Percentiles rank a stretch among this genome's conserved stretches.
phyloP scores from a whole-genome alignment of 2,797 vertebrate genomes.

The Acanthurus lineatus region DNA sequence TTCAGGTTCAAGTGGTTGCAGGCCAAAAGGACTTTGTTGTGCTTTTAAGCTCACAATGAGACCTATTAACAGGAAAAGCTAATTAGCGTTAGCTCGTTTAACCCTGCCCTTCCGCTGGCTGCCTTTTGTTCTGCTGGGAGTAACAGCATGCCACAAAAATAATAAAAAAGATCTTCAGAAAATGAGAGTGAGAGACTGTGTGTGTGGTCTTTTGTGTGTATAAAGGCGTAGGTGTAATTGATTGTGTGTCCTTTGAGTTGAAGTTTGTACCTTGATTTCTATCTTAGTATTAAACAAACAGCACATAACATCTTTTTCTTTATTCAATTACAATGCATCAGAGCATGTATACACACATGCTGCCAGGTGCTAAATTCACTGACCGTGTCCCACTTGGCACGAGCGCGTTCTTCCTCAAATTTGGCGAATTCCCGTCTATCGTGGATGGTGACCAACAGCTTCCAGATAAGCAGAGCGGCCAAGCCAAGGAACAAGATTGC shows the following conservation, averaged over 20 bases:
- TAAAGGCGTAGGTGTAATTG: neutral
- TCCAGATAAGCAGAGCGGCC: slow-evolving; percentile 95
- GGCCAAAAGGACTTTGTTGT: slow-evolving; percentile 52
- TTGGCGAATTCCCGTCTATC: slow-evolving; percentile 96
- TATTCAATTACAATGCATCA: neutral
- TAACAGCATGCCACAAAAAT: slow-evolving; percentile 80
- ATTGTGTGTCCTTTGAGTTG: neutral
- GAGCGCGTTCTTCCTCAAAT: slow-evolving; percentile 95
- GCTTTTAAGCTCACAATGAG: slow-evolving; percentile 57
- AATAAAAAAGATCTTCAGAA: slow-evolving; percentile 73
- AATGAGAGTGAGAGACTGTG: slow-evolving; percentile 25
- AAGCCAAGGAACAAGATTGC: slow-evolving; percentile 95
- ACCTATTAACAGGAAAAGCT: slow-evolving; percentile 76
- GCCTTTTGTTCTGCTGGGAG: slow-evolving; percentile 80
- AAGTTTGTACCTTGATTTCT: neutral
- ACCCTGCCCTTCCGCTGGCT: slow-evolving; percentile 75
- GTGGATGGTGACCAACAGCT: slow-evolving; percentile 96
- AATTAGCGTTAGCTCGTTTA: slow-evolving; percentile 81
- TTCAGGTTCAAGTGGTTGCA: slow-evolving; percentile 51
- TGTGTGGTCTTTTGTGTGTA: slow-evolving; percentile 67
- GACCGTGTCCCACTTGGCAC: slow-evolving; percentile 97
- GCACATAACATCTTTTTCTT: too few relatives aligned
- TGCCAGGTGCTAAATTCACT: slow-evolving; percentile 67
- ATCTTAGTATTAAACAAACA: slow-evolving; percentile 5
- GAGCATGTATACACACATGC: neutral